Evolutionary conservation across 2,113 vertebrate genomes (phyloP).

Genomic region (Chlorocebus sabaeus): DNA sequence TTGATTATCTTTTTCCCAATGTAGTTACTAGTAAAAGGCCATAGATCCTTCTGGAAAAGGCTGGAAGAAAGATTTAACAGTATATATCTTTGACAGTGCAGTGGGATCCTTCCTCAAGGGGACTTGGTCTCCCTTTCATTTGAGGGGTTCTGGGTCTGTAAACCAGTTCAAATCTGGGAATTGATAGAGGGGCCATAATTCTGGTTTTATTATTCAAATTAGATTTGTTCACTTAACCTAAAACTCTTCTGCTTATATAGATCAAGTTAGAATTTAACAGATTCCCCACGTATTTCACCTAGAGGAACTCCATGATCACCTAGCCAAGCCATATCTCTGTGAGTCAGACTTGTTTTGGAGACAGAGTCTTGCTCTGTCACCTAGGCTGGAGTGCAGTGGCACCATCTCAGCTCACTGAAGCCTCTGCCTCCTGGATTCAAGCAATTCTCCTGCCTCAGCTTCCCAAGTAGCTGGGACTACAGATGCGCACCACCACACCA

Average conservation of each 20-base stretch:
- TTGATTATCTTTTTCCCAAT: not conserved
- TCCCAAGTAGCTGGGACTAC: too few species aligned
- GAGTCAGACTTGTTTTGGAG: too few species aligned
- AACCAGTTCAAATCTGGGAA: not conserved
- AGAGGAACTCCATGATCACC: not conserved
- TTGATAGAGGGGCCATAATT: not conserved
- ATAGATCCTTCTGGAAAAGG: not conserved
- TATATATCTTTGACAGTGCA: not conserved
- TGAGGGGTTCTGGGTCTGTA: not conserved
- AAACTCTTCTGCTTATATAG: not conserved
- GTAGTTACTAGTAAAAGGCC: not conserved
- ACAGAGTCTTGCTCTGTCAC: too few species aligned
- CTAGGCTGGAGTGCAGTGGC: too few species aligned
- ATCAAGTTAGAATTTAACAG: not conserved
- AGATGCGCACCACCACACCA: too few species aligned
- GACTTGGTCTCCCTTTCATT: not conserved
- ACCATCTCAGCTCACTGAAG: too few species aligned
- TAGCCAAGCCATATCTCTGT: not conserved
- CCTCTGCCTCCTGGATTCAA: too few species aligned
- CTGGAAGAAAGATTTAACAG: not conserved
- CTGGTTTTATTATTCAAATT: not conserved
- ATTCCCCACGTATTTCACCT: not conserved
- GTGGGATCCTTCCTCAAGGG: not conserved
- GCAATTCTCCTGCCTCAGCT: too few species aligned
- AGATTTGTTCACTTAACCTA: not conserved